A percentile compares a stretch with the other conserved stretches of the same genome.
phyloP scores from a whole-genome alignment of 2,113 vertebrate genomes.

The Ginglymostoma cirratum region DNA sequence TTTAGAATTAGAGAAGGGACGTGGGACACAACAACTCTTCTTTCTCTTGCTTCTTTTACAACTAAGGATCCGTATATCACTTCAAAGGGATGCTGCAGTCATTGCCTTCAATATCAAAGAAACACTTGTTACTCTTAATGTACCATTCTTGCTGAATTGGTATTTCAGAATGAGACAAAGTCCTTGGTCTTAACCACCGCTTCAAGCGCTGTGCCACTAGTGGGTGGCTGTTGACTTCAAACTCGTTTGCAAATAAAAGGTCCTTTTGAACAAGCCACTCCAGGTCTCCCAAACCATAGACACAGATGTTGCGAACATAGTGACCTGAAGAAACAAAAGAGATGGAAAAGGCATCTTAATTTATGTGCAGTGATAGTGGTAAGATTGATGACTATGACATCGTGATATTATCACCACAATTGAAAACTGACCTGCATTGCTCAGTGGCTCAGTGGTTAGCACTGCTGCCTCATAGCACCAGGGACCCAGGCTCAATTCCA shows the following conservation, averaged over 20 bases:
- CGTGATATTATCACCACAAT: background rate
- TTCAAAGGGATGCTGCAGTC: background rate
- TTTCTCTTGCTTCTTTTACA: background rate
- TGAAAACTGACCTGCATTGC: background rate
- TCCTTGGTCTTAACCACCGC: constrained; percentile 16
- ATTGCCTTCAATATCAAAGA: background rate
- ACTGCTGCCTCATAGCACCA: too few relatives aligned
- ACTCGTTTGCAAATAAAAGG: constrained; percentile 29
- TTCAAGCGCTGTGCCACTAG: constrained; percentile 14
- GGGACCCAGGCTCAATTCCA: too few relatives aligned
- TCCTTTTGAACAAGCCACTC: constrained; percentile 21
- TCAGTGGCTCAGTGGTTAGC: too few relatives aligned
- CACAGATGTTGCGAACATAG: constrained; percentile 25
- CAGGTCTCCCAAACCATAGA: constrained; percentile 26
- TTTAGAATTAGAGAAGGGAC: background rate
- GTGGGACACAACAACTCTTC: background rate
- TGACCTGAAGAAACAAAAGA: constrained; percentile 24
- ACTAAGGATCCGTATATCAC: background rate
- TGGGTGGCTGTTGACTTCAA: constrained; percentile 2
- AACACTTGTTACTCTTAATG: background rate
- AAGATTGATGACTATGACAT: background rate
- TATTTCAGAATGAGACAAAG: constrained; percentile 9
- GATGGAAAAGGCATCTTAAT: background rate
- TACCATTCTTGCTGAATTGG: background rate
- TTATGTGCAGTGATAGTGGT: background rate